A percentile compares a stretch with the other conserved stretches of the same genome.
Conservation (phyloP, 2,888 invertebrate genomes). For the Erpobdella octoculata region DNA sequence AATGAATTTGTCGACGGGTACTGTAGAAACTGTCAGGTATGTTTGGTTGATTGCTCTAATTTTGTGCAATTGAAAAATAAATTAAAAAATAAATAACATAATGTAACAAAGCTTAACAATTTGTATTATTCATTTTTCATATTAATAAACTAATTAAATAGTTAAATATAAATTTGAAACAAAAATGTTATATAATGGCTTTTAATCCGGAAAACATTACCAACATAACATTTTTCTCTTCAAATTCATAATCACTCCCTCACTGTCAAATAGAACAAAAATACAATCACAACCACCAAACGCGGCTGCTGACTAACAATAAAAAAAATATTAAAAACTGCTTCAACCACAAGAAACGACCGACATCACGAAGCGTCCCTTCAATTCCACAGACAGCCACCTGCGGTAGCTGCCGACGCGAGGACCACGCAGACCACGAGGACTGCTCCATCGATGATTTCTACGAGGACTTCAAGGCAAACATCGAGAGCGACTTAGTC, state of each 20-base stretch:
- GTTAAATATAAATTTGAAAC: neutral
- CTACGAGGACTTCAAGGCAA: constrained; percentile 20
- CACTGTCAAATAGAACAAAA: neutral
- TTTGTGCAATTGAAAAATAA: no score
- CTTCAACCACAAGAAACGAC: no score
- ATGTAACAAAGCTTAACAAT: no score
- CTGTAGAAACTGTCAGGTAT: constrained; percentile 14
- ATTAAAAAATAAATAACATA: no score
- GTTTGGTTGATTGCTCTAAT: neutral
- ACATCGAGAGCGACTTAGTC: constrained; percentile 4
- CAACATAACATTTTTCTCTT: neutral
- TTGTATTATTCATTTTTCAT: no score
- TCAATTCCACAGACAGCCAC: constrained; percentile 13
- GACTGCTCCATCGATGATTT: constrained; percentile 21
- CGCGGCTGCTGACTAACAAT: no score
- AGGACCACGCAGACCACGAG: constrained; percentile 9
- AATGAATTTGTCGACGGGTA: constrained; percentile 7
- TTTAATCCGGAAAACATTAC: neutral
- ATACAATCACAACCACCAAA: no score
- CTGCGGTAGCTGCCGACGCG: constrained; percentile 5
- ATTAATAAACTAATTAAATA: neutral
- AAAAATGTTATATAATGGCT: neutral
- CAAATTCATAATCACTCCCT: neutral
- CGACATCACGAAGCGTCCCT: no score
- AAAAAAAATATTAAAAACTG: no score